These are phyloP conservation scores for Helicoverpa armigera DNA, from an alignment of 1,140 invertebrate genomes.

Conservation along the genomic window DNA sequence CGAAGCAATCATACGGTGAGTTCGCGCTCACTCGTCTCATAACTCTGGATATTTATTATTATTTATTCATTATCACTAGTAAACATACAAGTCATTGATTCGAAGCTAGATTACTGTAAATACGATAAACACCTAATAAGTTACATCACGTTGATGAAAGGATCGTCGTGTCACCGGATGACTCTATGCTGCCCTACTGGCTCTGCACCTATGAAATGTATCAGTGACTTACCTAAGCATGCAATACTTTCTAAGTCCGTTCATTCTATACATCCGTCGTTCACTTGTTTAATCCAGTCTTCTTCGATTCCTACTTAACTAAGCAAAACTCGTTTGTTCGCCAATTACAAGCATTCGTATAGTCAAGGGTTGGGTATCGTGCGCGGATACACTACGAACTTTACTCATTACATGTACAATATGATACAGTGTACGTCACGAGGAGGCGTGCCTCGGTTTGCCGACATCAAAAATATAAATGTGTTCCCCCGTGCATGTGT, in stretches of 20 bases:
- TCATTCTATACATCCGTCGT: constrained; percentile 28
- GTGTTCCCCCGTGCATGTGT: too few species aligned
- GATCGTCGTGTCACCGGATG: background rate
- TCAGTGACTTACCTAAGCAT: constrained; percentile 55
- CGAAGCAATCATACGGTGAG: background rate
- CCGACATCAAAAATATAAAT: too few species aligned
- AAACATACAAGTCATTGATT: constrained; percentile 37
- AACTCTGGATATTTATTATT: constrained; percentile 5
- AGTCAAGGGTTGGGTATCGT: background rate
- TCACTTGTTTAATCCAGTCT: constrained; percentile 71
- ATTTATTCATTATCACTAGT: constrained; percentile 18
- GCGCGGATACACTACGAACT: background rate
- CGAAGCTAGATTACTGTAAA: constrained; percentile 18
- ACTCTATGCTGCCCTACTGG: constrained; percentile 5
- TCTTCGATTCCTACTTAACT: constrained; percentile 71
- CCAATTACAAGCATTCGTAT: background rate
- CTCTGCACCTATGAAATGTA: constrained; percentile 10
- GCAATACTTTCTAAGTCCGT: constrained; percentile 51
- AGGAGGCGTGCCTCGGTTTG: too few species aligned
- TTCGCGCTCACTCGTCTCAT: background rate
- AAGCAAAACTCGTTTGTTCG: constrained; percentile 47
- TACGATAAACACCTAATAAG: constrained; percentile 28
- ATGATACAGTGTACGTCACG: too few species aligned
- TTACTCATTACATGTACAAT: too few species aligned
- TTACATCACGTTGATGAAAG: constrained; percentile 22